Percentiles rank a stretch among this genome's conserved stretches.
Conservation (phyloP, 2,888 invertebrate species). For the Microplitis manilae region DNA sequence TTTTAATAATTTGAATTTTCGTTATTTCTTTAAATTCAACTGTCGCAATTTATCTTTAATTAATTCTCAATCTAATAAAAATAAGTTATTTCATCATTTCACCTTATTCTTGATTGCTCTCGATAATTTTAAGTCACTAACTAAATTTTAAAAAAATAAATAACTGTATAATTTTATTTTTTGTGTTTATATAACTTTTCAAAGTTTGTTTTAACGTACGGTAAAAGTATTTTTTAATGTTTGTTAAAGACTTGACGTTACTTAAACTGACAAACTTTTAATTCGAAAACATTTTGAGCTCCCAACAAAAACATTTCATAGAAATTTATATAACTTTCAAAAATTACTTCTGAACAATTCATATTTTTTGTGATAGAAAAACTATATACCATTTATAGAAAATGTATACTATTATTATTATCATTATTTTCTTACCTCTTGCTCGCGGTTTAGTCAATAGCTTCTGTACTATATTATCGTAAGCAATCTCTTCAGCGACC, state of each 20-base stretch:
- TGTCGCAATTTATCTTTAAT: not conserved
- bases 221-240: not conserved
- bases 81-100: no score
- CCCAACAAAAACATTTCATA: not conserved
- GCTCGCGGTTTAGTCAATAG: slow-evolving; percentile 90
- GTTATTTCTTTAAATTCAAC: not conserved
- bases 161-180: no score
- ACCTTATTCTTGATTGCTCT: no score
- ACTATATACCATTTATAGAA: not conserved
- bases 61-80: not conserved
- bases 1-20: not conserved
- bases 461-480: slow-evolving; percentile 90
- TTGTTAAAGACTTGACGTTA: not conserved
- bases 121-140: no score
- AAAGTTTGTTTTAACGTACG: no score
- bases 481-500: slow-evolving; percentile 89
- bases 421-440: slow-evolving; percentile 79
- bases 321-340: not conserved
- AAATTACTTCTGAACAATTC: not conserved
- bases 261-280: not conserved
- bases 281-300: not conserved
- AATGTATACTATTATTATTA: not conserved
- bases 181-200: no score
- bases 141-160: no score
- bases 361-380: not conserved